These are phyloP conservation scores for Epinephelus coioides DNA, from an alignment of 2,797 vertebrate species.

Conservation along the genomic window DNA sequence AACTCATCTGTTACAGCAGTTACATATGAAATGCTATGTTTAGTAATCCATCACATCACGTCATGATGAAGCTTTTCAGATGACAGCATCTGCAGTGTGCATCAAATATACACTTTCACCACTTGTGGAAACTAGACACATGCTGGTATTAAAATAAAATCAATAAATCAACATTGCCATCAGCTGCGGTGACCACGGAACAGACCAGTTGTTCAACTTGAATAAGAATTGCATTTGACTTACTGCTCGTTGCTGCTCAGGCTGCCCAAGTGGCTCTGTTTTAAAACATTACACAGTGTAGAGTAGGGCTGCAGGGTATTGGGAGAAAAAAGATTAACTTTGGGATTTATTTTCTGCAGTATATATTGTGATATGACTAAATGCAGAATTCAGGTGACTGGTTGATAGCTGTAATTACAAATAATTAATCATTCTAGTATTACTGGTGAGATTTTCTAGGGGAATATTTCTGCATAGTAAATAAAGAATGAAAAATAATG, in stretches of 20 bases:
- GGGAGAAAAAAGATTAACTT: no score
- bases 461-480: no score
- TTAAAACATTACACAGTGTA: neutral
- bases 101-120: neutral
- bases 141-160: neutral
- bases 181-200: neutral
- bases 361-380: no score
- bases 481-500: no score
- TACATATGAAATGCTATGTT: neutral
- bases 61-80: conserved; percentile 13
- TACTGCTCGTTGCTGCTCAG: neutral
- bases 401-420: no score
- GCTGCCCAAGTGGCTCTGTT: no score
- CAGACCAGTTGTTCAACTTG: conserved; percentile 1
- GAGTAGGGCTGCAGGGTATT: no score
- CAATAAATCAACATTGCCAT: neutral
- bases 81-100: neutral
- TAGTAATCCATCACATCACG: neutral
- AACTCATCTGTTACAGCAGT: neutral
- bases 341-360: no score
- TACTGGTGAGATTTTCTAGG: no score
- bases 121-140: neutral
- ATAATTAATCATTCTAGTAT: no score
- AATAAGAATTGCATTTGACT: neutral
- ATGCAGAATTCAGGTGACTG: no score